These are phyloP conservation scores for Antechinus stuartii DNA, from an alignment of 2,113 vertebrate species.

Conservation along the genomic window DNA sequence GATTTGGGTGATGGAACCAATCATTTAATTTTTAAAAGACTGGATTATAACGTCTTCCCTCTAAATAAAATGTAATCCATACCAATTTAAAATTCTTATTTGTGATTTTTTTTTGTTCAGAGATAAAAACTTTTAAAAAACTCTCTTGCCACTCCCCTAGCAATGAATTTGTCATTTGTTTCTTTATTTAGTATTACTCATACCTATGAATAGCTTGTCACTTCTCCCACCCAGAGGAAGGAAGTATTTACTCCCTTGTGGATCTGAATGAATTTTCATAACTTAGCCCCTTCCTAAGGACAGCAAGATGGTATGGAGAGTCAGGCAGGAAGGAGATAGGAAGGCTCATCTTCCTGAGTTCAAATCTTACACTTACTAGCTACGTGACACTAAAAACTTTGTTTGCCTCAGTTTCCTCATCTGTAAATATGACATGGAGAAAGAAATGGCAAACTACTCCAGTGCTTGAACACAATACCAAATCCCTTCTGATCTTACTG, in stretches of 20 bases:
- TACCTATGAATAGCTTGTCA: background rate
- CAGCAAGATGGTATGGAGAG: background rate
- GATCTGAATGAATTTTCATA: background rate
- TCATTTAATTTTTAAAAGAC: background rate
- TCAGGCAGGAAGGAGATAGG: background rate
- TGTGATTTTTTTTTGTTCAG: background rate
- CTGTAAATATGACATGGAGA: background rate
- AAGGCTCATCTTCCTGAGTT: too few relatives aligned
- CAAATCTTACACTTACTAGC: background rate
- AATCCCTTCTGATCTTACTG: background rate
- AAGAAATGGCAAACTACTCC: background rate
- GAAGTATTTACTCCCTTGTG: background rate
- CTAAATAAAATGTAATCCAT: background rate
- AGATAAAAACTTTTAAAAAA: background rate
- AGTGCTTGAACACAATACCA: background rate
- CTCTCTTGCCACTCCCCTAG: background rate
- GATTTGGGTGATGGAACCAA: background rate
- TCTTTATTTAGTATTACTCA: background rate
- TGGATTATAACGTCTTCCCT: background rate
- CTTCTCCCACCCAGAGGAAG: background rate
- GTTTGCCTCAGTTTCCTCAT: background rate
- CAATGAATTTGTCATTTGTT: background rate
- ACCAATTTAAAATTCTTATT: background rate
- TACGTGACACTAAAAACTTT: background rate
- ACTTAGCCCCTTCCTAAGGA: background rate